Conservation (phyloP, 1,140 invertebrate genomes). For the Cephus cinctus region DNA sequence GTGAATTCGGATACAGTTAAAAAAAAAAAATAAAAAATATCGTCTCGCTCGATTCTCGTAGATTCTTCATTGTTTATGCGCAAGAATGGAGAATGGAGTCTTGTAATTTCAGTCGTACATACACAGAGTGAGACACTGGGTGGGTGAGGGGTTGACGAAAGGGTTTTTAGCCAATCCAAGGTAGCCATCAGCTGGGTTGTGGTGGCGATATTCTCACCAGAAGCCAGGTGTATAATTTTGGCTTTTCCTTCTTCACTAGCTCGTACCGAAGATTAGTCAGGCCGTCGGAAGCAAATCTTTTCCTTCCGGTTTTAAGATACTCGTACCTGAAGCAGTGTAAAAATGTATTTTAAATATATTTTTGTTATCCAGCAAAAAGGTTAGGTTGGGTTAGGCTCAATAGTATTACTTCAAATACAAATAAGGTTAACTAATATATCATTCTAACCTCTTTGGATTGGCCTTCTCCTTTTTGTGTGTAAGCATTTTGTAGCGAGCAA, state of each 20-base stretch:
- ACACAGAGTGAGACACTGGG: not conserved
- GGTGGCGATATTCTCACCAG: slow-evolving; percentile 64
- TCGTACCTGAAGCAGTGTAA: slow-evolving; percentile 68
- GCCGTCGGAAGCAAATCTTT: slow-evolving; percentile 81
- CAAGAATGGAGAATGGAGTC: no score
- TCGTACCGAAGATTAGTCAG: slow-evolving; percentile 85
- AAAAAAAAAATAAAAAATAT: no score
- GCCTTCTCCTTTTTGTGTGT: slow-evolving; percentile 84
- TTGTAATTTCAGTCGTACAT: no score
- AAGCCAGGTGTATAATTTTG: slow-evolving; percentile 75
- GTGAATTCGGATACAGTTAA: no score
- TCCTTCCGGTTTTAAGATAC: slow-evolving; percentile 77
- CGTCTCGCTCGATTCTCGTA: no score
- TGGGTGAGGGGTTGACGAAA: not conserved
- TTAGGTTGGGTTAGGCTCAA: no score
- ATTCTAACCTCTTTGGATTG: slow-evolving; percentile 78
- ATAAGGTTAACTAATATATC: not conserved
- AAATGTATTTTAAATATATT: slow-evolving; percentile 12
- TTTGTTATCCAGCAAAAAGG: no score
- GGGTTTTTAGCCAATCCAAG: slow-evolving; percentile 48
- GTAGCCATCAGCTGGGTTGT: slow-evolving; percentile 59
- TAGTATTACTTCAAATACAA: not conserved
- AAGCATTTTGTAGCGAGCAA: slow-evolving; percentile 90
- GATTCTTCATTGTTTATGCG: no score
- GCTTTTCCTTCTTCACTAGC: slow-evolving; percentile 66